Conservation (phyloP, 1,140 invertebrate species). For the Ostrea denselamellosa region DNA sequence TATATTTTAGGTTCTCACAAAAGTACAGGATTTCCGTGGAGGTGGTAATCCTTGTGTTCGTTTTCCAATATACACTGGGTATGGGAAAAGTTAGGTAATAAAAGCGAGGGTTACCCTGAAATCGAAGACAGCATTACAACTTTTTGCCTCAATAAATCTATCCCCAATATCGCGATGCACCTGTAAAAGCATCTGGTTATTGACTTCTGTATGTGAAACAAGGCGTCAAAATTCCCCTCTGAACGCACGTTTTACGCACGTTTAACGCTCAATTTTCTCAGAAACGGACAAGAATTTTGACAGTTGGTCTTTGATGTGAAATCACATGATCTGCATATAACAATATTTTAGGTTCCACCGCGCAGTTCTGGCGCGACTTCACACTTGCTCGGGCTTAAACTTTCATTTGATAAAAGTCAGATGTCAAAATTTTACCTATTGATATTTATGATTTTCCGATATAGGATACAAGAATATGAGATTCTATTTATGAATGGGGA, state of each 20-base stretch:
- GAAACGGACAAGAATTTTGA: neutral
- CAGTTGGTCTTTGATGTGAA: neutral
- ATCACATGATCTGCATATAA: neutral
- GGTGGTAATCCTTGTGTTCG: neutral
- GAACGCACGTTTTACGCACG: slow-evolving; percentile 29
- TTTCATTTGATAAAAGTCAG: no score
- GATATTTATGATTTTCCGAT: no score
- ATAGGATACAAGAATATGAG: no score
- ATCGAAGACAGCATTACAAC: neutral
- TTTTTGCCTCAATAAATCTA: slow-evolving; percentile 31
- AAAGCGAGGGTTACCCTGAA: neutral
- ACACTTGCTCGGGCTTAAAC: neutral
- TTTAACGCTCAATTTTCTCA: slow-evolving; percentile 2
- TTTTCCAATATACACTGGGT: neutral
- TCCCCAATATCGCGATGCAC: neutral
- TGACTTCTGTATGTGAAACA: slow-evolving; percentile 17
- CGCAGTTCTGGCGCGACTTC: neutral
- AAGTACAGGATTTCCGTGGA: neutral
- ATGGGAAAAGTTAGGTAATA: neutral
- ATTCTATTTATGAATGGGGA: no score
- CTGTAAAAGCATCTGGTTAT: slow-evolving; percentile 1
- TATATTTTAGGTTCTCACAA: neutral
- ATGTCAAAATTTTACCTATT: no score
- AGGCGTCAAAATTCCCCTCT: neutral
- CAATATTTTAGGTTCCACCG: slow-evolving; percentile 8